Evolutionary conservation across 92 coral and sea anemone genomes (phyloP), one percentile per base, ranked within the genome.

Genomic region (Epizoanthus ramosus): DNA sequence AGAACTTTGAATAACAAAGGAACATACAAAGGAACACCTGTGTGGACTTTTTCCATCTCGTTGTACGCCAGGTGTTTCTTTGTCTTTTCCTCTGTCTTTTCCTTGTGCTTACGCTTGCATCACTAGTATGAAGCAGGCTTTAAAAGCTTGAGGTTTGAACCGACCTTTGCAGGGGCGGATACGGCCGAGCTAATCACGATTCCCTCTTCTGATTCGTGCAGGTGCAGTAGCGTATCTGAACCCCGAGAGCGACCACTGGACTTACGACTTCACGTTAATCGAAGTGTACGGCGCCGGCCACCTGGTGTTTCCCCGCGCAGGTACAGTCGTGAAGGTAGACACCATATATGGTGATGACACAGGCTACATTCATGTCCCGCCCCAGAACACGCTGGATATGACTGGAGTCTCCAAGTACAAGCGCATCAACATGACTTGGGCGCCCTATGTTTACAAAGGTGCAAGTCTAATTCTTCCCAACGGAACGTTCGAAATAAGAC

Each of bases 181-280:
- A 22, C 21, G 45, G 28, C 8, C 45, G 6, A 79, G 35, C 19
- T 7, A 37, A 33, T 7, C 24, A 16, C 4, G 5, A 37, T 14
- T 70, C n/a, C 57, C 21, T 63, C 65, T 24, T 50, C 54, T 50
- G 54, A 2, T 50, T 50, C 16, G 12, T 50, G 15, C 75, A 90
- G 94, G 94, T 73, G 94, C 94, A 43, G 90, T 91, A 10, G 92
- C 92, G n/a, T 91, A 85, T 82, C 92, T 91, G 12, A 84, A 88
- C 67, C 87, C 94, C 16, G 79, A 85, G 58, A 22, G 52, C 45
- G 83, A 88, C 60, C 73, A 73, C 73, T 88, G 83, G 70, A 83
- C 76, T 2, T 91, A 88, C 83, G 89, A 91, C 37, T 91, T 91
- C 37, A 91, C 94, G 33, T 84, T 87, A 61, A 85, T 91, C 37